Conservation (phyloP, 2,888 invertebrate genomes). For the Macroteleia sp. region DNA sequence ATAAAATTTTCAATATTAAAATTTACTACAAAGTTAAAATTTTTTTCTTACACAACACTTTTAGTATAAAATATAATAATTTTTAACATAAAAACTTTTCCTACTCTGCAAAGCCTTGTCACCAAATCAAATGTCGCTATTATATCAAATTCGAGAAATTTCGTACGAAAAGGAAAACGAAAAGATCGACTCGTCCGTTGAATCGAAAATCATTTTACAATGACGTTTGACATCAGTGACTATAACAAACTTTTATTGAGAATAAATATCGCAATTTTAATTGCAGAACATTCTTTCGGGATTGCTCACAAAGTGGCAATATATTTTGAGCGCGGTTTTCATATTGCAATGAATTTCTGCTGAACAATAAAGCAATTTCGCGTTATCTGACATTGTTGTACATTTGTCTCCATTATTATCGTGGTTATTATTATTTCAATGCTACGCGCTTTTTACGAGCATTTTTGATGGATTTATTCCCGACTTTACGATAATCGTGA, state of each 20-base stretch:
- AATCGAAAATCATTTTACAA: slow-evolving; percentile 15
- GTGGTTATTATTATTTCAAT: slow-evolving; percentile 47
- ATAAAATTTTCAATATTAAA: too few relatives aligned
- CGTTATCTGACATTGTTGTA: slow-evolving; percentile 50
- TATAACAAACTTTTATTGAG: slow-evolving; percentile 47
- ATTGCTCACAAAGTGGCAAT: slow-evolving; percentile 41
- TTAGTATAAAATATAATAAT: too few relatives aligned
- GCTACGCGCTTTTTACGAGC: slow-evolving; percentile 48
- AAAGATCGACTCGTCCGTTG: not conserved
- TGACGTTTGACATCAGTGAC: slow-evolving; percentile 37
- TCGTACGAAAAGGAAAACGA: not conserved
- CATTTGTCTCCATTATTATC: slow-evolving; percentile 50
- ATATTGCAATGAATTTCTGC: slow-evolving; percentile 54
- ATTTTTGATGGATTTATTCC: slow-evolving; percentile 55
- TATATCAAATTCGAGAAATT: too few relatives aligned
- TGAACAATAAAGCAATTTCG: slow-evolving; percentile 45
- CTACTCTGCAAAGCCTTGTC: too few relatives aligned
- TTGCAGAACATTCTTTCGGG: slow-evolving; percentile 37
- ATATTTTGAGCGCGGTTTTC: slow-evolving; percentile 47
- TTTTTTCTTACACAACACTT: too few relatives aligned
- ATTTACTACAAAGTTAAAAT: too few relatives aligned
- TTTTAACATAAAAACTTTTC: too few relatives aligned
- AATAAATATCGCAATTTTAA: slow-evolving; percentile 56
- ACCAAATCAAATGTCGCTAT: too few relatives aligned
- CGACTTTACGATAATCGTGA: slow-evolving; percentile 56